Evolutionary conservation across 2,113 vertebrate species (phyloP), one percentile per base, ranked within the genome.

Genomic region (Pan paniscus): DNA sequence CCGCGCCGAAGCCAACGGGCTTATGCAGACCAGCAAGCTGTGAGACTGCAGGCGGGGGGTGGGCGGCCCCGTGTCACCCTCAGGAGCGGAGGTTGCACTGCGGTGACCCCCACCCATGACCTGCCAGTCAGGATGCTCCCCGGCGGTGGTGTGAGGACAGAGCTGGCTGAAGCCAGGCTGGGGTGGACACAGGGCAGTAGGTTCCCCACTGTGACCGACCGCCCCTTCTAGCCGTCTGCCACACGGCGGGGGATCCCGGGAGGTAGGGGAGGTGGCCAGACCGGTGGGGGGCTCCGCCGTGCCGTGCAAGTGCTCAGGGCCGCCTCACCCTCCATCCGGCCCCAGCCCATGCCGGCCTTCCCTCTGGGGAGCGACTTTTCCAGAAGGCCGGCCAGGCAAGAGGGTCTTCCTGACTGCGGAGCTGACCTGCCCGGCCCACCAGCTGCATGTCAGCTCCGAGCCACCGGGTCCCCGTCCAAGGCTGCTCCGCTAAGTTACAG

Each of bases 11-110:
- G 97, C 98, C 97, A 99, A 99, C 0, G 99, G 98, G 20, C 98
- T 99, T n/a, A 98, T 99, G 98, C 99, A 99, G 98, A 99, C 98
- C 94, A 99, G 99, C 97, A 99, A 99, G 98, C 98, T 99, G 98
- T 99, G 93, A 97, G 95, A 64, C 27, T 14, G 17, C 13, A 35
- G 61, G 59, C 4, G 5, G 61, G 27, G 27, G 61, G 2, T 6
- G 61, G 27, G 61, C 0, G 5, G 27, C 61, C 27, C 40, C 6
- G 6, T 30, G 72, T 16, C 25, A 11, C 25, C 23, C 70, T 40
- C 73, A 43, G 6, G 83, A 52, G 61, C 27, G 5, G 59, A 40
- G 52, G 57, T 12, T 8, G n/a, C 16, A 25, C 68, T 17, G 13
- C 55, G 50, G 25, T n/a, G 18, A 18, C 25, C 32, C 68, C 17